Conservation (phyloP, 2,797 vertebrate species). For the Setipinna tenuifilis region DNA sequence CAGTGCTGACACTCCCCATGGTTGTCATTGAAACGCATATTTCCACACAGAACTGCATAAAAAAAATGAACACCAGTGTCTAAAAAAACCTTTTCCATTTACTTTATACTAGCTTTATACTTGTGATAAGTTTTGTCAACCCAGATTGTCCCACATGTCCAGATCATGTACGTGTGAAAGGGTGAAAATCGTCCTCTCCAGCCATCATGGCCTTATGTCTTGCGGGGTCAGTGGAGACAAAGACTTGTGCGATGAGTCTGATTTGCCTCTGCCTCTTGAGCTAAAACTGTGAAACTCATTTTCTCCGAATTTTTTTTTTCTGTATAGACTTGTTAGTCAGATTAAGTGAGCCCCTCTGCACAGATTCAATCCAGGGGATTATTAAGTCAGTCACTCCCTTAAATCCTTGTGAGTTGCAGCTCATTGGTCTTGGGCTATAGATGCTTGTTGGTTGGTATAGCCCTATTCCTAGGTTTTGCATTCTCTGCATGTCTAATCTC, state of each 20-base stretch:
- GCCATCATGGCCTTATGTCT: not conserved
- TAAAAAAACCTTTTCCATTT: not conserved
- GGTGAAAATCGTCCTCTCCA: constrained; percentile 37
- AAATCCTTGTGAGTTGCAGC: not conserved
- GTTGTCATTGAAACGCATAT: not conserved
- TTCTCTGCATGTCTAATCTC: not conserved
- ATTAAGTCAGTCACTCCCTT: constrained; percentile 66
- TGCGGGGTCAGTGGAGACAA: not conserved
- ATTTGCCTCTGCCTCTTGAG: constrained; percentile 43
- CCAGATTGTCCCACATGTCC: not conserved
- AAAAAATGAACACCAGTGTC: not conserved
- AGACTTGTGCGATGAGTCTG: constrained; percentile 26
- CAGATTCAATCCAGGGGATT: constrained; percentile 61
- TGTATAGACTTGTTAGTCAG: constrained; percentile 53
- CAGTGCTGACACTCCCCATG: not conserved
- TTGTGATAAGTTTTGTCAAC: constrained; percentile 7
- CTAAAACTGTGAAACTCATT: constrained; percentile 55
- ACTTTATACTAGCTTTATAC: not conserved
- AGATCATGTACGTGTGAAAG: constrained; percentile 25
- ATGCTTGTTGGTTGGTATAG: constrained; percentile 17
- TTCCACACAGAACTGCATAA: not conserved
- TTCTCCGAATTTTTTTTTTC: not conserved
- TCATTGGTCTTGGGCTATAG: constrained; percentile 26
- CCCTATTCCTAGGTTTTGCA: too few relatives aligned
- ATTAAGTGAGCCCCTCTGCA: constrained; percentile 59